Evolutionary conservation across 2,797 vertebrate genomes (phyloP).

Genomic region (Catostomus latipinnis): DNA sequence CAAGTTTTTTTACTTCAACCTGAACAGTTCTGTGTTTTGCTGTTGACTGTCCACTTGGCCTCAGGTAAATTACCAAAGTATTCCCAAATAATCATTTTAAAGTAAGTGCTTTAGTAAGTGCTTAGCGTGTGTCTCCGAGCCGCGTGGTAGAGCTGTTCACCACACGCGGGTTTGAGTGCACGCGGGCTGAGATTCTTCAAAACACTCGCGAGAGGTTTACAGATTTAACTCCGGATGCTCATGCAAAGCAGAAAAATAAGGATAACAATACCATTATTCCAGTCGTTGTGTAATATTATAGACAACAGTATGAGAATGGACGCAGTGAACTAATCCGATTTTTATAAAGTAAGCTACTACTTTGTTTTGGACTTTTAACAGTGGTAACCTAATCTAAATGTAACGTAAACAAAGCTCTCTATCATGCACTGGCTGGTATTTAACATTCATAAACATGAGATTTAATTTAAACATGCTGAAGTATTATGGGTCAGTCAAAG

Average conservation of each 20-base stretch:
- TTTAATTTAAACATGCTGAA: not conserved
- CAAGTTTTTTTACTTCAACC: too few relatives aligned
- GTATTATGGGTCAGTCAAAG: not conserved
- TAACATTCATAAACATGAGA: not conserved
- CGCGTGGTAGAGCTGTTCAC: constrained; percentile 9
- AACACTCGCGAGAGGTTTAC: not conserved
- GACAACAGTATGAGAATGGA: not conserved
- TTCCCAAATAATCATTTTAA: too few relatives aligned
- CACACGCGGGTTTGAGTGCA: not conserved
- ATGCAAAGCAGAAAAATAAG: not conserved
- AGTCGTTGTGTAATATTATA: not conserved
- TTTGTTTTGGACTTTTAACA: not conserved
- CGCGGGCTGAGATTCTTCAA: constrained; percentile 6
- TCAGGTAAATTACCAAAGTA: too few relatives aligned
- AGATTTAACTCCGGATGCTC: not conserved
- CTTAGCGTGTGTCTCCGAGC: not conserved
- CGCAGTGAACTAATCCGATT: not conserved
- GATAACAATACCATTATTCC: not conserved
- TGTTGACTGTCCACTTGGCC: not conserved
- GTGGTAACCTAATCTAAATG: not conserved
- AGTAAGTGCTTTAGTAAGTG: not conserved
- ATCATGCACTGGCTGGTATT: not conserved
- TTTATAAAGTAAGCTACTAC: constrained; percentile 26
- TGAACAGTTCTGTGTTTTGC: not conserved
- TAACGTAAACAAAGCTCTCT: not conserved